phyloP scores from a whole-genome alignment of 1,140 invertebrate species.

The Penaeus indicus region DNA sequence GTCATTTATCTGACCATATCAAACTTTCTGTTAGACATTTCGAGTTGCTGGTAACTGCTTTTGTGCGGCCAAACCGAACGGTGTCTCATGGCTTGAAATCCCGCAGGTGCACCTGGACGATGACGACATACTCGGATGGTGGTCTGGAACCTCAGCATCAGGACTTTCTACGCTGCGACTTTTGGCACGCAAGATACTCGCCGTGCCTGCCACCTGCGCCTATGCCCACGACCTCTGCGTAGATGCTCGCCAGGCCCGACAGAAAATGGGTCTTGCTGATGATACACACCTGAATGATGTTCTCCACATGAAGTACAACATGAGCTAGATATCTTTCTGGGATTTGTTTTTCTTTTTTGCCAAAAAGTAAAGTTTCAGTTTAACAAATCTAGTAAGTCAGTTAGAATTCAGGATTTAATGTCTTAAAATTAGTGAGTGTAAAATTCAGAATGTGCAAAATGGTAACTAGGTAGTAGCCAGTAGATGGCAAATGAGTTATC shows the following conservation, averaged over 20 bases:
- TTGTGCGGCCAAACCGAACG: background rate
- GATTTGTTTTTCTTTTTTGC: slow-evolving; percentile 10
- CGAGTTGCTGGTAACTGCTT: background rate
- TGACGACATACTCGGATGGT: slow-evolving; percentile 66
- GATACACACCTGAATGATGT: slow-evolving; percentile 63
- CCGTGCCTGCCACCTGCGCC: slow-evolving; percentile 65
- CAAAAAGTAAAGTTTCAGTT: slow-evolving; percentile 26
- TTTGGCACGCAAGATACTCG: slow-evolving; percentile 61
- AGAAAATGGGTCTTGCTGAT: slow-evolving; percentile 56
- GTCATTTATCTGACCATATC: background rate
- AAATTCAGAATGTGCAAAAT: too few relatives aligned
- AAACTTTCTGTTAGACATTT: background rate
- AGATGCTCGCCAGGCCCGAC: slow-evolving; percentile 59
- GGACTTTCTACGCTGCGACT: slow-evolving; percentile 64
- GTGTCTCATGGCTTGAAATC: background rate
- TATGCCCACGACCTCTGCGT: slow-evolving; percentile 60
- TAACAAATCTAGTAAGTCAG: too few relatives aligned
- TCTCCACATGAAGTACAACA: slow-evolving; percentile 66
- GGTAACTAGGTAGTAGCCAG: too few relatives aligned
- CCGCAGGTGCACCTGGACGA: slow-evolving; percentile 64
- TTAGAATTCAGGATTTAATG: too few relatives aligned
- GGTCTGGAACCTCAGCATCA: slow-evolving; percentile 64
- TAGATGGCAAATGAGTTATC: too few relatives aligned
- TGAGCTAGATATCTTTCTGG: slow-evolving; percentile 41
- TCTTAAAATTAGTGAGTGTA: too few relatives aligned